Evolutionary conservation across 2,888 invertebrate species (phyloP), one percentile per base, ranked within the genome.

Genomic region (Merodon equestris): DNA sequence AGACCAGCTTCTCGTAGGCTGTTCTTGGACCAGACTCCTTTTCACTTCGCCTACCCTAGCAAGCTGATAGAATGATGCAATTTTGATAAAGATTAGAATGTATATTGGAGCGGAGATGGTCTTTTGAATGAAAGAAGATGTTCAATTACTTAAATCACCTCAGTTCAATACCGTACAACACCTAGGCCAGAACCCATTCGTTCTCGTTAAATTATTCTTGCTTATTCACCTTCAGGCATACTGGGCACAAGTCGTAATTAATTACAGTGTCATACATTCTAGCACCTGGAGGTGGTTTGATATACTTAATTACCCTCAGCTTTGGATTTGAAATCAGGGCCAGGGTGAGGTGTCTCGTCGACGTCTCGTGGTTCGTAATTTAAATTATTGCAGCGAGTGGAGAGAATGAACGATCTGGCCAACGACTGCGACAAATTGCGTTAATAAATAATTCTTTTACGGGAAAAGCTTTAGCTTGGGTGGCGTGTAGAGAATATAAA

Each of bases 1-100:
- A 44, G 70, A 76, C 64, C 54, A 15, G 76, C 48, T 71, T 27
- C 13, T 38, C 48, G 54, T 71, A 61, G 71, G 71, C 45, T 48
- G 44, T 18, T 66, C 54, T 64, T 60, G 2, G 27, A 27, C 27
- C 27, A 40, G 50, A 36, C 7, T 27, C 7, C 27, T 27, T 45
- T 48, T 54, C 53, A 50, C 47, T 53, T 68, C 34, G 9, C 53
- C 34, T 38, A 34, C 53, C 45, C 44, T 42, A 10, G 40, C 34
- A 9, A 18, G 47, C 15, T 53, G 18, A 38, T 1, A 40, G 71
- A 60, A 54, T 76, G 76, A 76, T 40, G 71, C 64, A 71, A 71
- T 66, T 66, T 60, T 12, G n/a, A n/a, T 12, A 14, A 27, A 9
- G 18, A 50, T 71, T 71, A 56, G 27, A 66, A 64, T 66, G 53